A percentile compares a stretch with the other conserved stretches of the same genome.
Evolutionary conservation across 2,888 invertebrate species (phyloP).

Genomic region (Chrysolina oricalcia): DNA sequence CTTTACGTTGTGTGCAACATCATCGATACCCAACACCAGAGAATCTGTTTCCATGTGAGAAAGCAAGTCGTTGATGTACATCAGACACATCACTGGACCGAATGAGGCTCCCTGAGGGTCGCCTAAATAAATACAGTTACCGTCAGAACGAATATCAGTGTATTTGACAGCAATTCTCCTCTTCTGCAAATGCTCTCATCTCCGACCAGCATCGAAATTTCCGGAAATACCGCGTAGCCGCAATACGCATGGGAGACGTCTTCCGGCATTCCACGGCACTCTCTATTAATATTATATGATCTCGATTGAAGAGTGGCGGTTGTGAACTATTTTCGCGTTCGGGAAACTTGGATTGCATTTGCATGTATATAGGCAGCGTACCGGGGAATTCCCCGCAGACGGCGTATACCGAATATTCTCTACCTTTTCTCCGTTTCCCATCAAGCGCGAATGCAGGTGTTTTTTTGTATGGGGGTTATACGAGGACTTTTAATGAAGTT

Average conservation of each 20-base stretch:
- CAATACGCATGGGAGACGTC: constrained; percentile 27
- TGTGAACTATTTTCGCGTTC: constrained; percentile 64
- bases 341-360: constrained; percentile 68
- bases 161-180: not conserved
- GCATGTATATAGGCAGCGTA: constrained; percentile 67
- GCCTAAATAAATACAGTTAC: too few species aligned
- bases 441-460: constrained; percentile 29
- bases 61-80: too few species aligned
- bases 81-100: too few species aligned
- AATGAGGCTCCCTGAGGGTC: too few species aligned
- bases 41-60: too few species aligned
- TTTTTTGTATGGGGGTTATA: constrained; percentile 18
- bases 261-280: constrained; percentile 45
- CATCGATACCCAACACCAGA: too few species aligned
- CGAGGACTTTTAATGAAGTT: constrained; percentile 2
- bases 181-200: not conserved
- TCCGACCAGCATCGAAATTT: not conserved
- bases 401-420: constrained; percentile 49
- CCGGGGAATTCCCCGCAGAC: constrained; percentile 52
- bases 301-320: constrained; percentile 60
- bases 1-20: too few species aligned
- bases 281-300: constrained; percentile 64
- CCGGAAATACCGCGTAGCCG: constrained; percentile 24
- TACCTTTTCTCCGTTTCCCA: constrained; percentile 39
- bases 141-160: too few species aligned